Evolutionary conservation across 2,113 vertebrate species (phyloP).

Genomic region (Neopipo cinnamomea): DNA sequence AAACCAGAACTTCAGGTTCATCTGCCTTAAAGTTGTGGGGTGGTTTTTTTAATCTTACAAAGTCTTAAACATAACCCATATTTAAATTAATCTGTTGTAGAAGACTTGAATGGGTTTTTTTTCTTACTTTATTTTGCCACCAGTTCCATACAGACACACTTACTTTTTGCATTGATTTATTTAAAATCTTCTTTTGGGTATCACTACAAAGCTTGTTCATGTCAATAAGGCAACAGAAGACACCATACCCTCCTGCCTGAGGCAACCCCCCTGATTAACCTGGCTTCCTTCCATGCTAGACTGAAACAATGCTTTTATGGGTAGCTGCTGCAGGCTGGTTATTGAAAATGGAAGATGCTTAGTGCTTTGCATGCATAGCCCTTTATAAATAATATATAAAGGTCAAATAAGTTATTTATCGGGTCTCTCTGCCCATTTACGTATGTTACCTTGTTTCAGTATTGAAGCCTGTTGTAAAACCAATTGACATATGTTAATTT

Average conservation of each 20-base stretch:
- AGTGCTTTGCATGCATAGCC: background rate
- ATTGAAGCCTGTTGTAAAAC: background rate
- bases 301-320: background rate
- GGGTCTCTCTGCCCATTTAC: background rate
- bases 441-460: background rate
- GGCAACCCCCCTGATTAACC: background rate
- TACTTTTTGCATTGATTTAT: background rate
- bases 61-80: background rate
- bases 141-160: background rate
- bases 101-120: background rate
- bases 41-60: background rate
- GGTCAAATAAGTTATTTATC: slow-evolving; percentile 20
- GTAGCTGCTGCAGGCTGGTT: slow-evolving; percentile 9
- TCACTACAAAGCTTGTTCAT: background rate
- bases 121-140: background rate
- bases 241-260: background rate
- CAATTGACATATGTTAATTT: background rate
- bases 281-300: background rate
- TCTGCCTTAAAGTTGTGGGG: background rate
- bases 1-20: background rate
- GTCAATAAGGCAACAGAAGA: slow-evolving; percentile 41
- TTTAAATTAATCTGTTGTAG: background rate
- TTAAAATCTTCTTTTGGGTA: slow-evolving; percentile 10
- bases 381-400: slow-evolving; percentile 35
- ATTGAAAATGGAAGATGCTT: slow-evolving; percentile 7